Evolutionary conservation across 2,113 vertebrate species (phyloP).

Genomic region (Patagioenas fasciata): DNA sequence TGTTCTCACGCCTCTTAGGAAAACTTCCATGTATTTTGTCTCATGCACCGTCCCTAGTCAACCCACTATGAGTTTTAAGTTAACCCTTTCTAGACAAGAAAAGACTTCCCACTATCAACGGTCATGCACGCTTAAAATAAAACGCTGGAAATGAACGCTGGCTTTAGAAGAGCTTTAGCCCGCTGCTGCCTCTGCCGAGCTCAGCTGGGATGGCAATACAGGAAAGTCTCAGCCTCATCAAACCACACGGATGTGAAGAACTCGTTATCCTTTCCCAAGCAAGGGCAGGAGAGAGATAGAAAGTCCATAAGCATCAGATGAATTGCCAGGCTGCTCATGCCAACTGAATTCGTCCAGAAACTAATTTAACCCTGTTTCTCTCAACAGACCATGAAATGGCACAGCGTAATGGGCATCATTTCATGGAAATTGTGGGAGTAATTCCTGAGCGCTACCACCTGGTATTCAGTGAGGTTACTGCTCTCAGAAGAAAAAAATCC

Average conservation of each 20-base stretch:
- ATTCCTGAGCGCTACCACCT: conserved; percentile 4
- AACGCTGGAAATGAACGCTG: background rate
- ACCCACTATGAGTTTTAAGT: background rate
- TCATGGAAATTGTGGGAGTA: conserved; percentile 8
- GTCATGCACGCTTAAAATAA: background rate
- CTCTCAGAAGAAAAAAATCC: background rate
- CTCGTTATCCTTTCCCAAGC: conserved; percentile 16
- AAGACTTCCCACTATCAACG: background rate
- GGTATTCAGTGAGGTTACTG: background rate
- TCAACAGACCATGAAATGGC: conserved; percentile 37
- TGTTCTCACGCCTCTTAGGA: background rate
- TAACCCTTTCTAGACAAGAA: background rate
- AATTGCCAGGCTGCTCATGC: conserved; percentile 27
- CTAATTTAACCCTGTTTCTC: conserved; percentile 49
- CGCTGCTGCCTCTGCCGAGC: conserved; percentile 69
- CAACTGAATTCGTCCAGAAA: conserved; percentile 41
- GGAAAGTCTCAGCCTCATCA: background rate
- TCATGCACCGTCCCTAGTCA: background rate
- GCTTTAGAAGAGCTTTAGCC: conserved; percentile 35
- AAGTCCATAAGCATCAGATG: conserved; percentile 4
- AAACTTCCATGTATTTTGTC: background rate
- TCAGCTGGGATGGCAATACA: background rate
- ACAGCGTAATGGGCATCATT: background rate
- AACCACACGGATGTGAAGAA: background rate
- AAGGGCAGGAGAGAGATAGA: conserved; percentile 6